Conservation (phyloP, 2,113 vertebrate genomes). For the Suncus etruscus region DNA sequence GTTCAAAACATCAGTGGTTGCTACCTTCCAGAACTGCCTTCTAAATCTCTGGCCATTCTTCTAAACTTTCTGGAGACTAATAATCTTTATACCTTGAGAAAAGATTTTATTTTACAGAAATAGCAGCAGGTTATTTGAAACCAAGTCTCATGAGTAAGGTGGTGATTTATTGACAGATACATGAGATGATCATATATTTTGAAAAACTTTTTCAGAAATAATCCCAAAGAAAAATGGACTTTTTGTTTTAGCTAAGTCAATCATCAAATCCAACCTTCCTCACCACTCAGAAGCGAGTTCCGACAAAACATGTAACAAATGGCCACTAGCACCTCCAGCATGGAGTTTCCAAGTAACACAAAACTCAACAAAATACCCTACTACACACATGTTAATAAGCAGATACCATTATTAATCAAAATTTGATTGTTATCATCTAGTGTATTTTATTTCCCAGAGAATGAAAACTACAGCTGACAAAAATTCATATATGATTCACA, state of each 20-base stretch:
- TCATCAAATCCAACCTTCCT: constrained; percentile 53
- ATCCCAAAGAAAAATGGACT: constrained; percentile 61
- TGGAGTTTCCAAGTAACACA: constrained; percentile 17
- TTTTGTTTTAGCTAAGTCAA: constrained; percentile 20
- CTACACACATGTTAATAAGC: not conserved
- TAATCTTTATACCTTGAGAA: constrained; percentile 18
- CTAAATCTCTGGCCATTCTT: not conserved
- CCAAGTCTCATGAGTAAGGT: constrained; percentile 27
- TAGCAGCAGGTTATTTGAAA: constrained; percentile 36
- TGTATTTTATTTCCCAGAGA: not conserved
- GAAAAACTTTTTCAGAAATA: constrained; percentile 54
- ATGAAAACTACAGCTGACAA: not conserved
- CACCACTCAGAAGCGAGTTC: constrained; percentile 19
- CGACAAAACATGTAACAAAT: constrained; percentile 30
- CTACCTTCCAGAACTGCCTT: not conserved
- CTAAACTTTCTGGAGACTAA: constrained; percentile 14
- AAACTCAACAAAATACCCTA: constrained; percentile 4
- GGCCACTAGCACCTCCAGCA: not conserved
- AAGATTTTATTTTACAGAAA: constrained; percentile 35
- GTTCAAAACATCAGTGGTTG: not conserved
- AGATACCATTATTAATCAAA: not conserved
- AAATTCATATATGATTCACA: not conserved
- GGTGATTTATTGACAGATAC: constrained; percentile 42
- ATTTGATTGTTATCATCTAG: not conserved
- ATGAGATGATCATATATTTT: constrained; percentile 34